Evolutionary conservation across 2,888 invertebrate genomes (phyloP), one percentile per base, ranked within the genome.

Genomic region (Mythimna albipuncta): DNA sequence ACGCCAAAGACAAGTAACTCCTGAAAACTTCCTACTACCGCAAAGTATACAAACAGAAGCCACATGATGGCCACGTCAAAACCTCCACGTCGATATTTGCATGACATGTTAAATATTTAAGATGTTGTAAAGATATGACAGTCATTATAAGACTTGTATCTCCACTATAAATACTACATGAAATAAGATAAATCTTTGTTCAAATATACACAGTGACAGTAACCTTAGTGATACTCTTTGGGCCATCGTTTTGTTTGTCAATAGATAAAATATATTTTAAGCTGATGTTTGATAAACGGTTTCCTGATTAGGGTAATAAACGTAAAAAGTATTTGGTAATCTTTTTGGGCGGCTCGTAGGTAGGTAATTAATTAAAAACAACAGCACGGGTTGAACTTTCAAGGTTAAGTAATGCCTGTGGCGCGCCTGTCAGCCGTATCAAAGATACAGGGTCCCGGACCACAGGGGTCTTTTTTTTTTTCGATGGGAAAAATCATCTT

Each of bases 41-140:
- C 47, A 52, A 16, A 32, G 11, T n/a, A 6, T 52, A n/a, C 50
- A n/a, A 7, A 52, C 64, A 54, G 32, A 54, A 63, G 58, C 59
- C 41, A 63, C 44, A 79, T 58, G 41, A 55, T 35, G 41, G 50
- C 62, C 64, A 69, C 69, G 75, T 69, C 58, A 70, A 76, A 57
- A 69, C 35, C n/a, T 54, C 75, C 77, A 77, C 77, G 72, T 71
- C 68, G 62, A 70, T 83, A 77, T 69, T 67, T 69, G 21, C 41
- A 9, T 59, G 64, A 38, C n/a, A 68, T 58, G 52, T 64, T 69
- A 59, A 82, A 82, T 72, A 79, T 77, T 82, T 62, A 67, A 72
- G 52, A 64, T 55, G 21, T 35, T 50, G 58, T 58, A 69, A 66
- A 72, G 67, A 69, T 77, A 77, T 2, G 7, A 59, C 6, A 47